Percentiles rank a stretch among this genome's conserved stretches.
Evolutionary conservation across 2,888 invertebrate genomes (phyloP).

Genomic region (Drosophila paramelanica): DNA sequence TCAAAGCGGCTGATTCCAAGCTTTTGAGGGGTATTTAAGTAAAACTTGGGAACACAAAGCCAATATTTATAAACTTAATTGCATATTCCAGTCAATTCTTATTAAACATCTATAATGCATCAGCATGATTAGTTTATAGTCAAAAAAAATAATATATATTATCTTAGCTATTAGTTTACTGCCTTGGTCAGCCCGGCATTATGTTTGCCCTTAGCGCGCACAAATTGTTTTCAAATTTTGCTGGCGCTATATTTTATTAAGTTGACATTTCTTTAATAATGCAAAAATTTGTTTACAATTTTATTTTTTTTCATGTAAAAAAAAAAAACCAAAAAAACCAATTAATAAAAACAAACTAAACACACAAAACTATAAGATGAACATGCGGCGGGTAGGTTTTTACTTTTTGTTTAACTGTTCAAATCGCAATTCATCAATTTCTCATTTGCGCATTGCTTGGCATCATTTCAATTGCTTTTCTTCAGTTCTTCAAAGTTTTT

Average conservation of each 20-base stretch:
- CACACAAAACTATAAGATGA: slow-evolving; percentile 56
- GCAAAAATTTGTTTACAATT: slow-evolving; percentile 31
- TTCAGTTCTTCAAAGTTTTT: neutral
- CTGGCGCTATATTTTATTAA: slow-evolving; percentile 21
- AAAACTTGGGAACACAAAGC: neutral
- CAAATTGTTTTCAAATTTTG: slow-evolving; percentile 27
- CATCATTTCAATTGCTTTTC: slow-evolving; percentile 20
- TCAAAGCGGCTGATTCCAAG: no score
- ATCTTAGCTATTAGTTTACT: neutral
- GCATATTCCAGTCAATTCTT: neutral
- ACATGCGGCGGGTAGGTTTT: slow-evolving; percentile 72
- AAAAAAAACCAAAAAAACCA: slow-evolving; percentile 12
- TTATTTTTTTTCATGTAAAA: slow-evolving; percentile 66
- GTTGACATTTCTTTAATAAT: slow-evolving; percentile 37
- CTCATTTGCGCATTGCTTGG: slow-evolving; percentile 30
- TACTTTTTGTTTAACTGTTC: slow-evolving; percentile 47
- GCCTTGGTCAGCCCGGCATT: slow-evolving; percentile 1
- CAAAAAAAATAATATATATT: neutral
- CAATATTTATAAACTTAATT: neutral
- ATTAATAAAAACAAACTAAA: slow-evolving; percentile 33
- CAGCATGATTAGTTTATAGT: slow-evolving; percentile 25
- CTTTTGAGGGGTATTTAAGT: neutral
- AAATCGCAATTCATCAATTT: slow-evolving; percentile 35
- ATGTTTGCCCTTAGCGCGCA: slow-evolving; percentile 16
- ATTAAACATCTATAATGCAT: neutral